phyloP scores from a whole-genome alignment of 2,888 invertebrate species.

The Agyllia agylla region DNA sequence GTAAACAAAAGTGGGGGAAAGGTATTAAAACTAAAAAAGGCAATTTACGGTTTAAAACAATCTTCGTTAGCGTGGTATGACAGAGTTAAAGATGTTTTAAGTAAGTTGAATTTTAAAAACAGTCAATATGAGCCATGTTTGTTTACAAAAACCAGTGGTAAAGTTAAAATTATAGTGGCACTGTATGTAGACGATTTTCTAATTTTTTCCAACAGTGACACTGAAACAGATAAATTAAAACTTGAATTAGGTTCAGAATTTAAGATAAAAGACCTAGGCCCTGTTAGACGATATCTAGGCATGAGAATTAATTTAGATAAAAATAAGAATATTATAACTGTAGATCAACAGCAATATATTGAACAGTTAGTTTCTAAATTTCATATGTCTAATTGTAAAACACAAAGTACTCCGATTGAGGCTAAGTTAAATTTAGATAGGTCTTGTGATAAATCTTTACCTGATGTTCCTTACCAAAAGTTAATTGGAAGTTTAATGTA shows the following conservation, averaged over 20 bases:
- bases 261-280: slow-evolving; percentile 26
- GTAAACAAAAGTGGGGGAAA: slow-evolving; percentile 51
- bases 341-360: slow-evolving; percentile 44
- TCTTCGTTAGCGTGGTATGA: not conserved
- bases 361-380: slow-evolving; percentile 34
- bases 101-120: not conserved
- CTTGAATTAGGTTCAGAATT: slow-evolving; percentile 13
- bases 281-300: not conserved
- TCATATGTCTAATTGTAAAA: slow-evolving; percentile 51
- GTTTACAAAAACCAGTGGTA: not conserved
- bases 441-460: not conserved
- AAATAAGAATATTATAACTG: slow-evolving; percentile 15
- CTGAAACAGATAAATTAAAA: not conserved
- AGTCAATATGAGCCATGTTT: not conserved
- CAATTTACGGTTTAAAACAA: not conserved
- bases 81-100: not conserved
- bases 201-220: slow-evolving; percentile 32
- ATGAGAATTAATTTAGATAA: slow-evolving; percentile 10
- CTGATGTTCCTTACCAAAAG: slow-evolving; percentile 12
- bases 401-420: slow-evolving; percentile 34
- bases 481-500: slow-evolving; percentile 46
- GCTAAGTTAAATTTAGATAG: slow-evolving; percentile 1
- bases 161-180: slow-evolving; percentile 18
- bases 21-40: slow-evolving; percentile 8
- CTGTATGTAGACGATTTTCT: slow-evolving; percentile 48